Evolutionary conservation across 2,113 vertebrate genomes (phyloP).

Genomic region (Neofelis nebulosa): DNA sequence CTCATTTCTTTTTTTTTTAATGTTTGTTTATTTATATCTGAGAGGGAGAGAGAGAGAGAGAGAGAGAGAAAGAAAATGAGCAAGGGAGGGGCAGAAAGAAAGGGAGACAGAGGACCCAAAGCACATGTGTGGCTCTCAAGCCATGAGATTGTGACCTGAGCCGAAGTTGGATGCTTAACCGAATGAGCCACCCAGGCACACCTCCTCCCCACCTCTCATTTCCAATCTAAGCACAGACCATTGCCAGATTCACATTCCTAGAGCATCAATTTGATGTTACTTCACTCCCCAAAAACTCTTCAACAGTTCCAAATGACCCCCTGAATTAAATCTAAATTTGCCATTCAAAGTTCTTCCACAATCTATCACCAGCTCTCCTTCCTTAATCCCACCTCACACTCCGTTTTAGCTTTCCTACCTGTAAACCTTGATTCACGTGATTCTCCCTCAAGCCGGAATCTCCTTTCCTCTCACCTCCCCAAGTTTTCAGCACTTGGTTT

Average conservation of each 20-base stretch:
- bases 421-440: background rate
- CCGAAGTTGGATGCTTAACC: too few species aligned
- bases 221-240: constrained; percentile 34
- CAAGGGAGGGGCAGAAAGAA: too few species aligned
- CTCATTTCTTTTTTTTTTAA: background rate
- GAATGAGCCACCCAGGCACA: too few species aligned
- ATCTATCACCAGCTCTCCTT: background rate
- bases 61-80: too few species aligned
- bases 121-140: too few species aligned
- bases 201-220: background rate
- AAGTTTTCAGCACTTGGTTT: background rate
- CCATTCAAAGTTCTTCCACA: background rate
- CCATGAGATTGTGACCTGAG: too few species aligned
- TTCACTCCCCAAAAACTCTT: constrained; percentile 9
- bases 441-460: background rate
- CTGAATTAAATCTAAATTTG: constrained; percentile 14
- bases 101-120: too few species aligned
- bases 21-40: too few species aligned
- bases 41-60: too few species aligned
- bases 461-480: background rate
- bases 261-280: background rate
- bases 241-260: background rate
- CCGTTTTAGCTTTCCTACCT: background rate
- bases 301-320: background rate
- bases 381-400: background rate